phyloP scores from a whole-genome alignment of 2,888 invertebrate genomes.

The Polyommatus icarus region DNA sequence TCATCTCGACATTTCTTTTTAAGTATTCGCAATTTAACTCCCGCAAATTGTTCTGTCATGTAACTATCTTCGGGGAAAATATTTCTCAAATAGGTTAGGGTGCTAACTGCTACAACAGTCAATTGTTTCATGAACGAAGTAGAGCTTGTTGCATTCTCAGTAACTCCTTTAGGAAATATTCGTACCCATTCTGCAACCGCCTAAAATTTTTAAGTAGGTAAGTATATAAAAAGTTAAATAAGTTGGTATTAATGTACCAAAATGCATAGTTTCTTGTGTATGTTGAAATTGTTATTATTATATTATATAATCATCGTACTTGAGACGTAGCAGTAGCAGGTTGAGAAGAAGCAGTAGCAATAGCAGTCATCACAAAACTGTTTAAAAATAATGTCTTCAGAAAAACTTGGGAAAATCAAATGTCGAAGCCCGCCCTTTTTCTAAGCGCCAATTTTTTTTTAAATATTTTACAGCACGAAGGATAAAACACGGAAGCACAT shows the following conservation, averaged over 20 bases:
- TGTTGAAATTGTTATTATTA: background rate
- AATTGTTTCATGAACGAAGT: constrained; percentile 68
- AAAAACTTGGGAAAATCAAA: background rate
- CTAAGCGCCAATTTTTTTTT: background rate
- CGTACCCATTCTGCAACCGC: constrained; percentile 59
- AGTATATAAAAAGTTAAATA: constrained; percentile 5
- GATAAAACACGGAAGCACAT: too few species aligned
- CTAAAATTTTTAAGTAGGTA: constrained; percentile 44
- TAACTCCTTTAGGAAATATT: constrained; percentile 59
- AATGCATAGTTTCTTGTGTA: too few species aligned
- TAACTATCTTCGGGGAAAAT: constrained; percentile 60
- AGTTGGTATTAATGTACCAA: too few species aligned
- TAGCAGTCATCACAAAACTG: constrained; percentile 47
- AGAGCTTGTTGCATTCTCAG: constrained; percentile 64
- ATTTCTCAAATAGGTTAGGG: constrained; percentile 60
- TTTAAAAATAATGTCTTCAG: constrained; percentile 34
- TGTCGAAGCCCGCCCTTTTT: background rate
- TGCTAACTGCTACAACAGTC: constrained; percentile 62
- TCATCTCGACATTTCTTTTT: constrained; percentile 62
- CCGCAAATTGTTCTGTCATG: constrained; percentile 54
- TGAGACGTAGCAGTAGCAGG: constrained; percentile 36
- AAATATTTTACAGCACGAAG: background rate
- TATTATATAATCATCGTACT: constrained; percentile 39
- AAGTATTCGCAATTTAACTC: constrained; percentile 55
- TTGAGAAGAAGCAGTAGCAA: constrained; percentile 28